Evolutionary conservation across 2,113 vertebrate species (phyloP), one percentile per base, ranked within the genome.

Genomic region (Tursiops truncatus): DNA sequence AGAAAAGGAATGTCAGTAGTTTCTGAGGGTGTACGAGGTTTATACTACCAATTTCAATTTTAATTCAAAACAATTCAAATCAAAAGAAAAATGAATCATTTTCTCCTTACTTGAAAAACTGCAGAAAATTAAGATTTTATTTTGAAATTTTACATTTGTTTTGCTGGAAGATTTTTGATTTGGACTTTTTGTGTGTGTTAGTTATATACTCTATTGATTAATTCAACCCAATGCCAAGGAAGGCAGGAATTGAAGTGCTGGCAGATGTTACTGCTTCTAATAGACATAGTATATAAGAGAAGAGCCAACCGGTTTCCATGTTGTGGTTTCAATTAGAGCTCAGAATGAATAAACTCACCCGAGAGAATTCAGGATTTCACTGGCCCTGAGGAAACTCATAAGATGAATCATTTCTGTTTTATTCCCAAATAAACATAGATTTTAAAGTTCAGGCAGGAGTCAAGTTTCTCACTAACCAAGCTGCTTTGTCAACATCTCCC

Each of bases 391-490:
- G 58, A 95, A 93, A 85, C 11, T 36, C 81, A 28, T 50, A 84
- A 62, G 47, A 73, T 58, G 62, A 90, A 71, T 41, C 20, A 82
- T 65, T 73, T 89, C 67, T 93, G 62, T 41, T 80, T 88, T 83
- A 62, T 79, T 79, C 70, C 81, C 65, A 84, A 91, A 96, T 67
- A 92, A 91, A 70, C 47, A 47, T 11, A 68, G 95, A 86, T 89
- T 93, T 83, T 73, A 76, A 96, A 95, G 81, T 71, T 85, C 44
- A 95, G 50, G 33, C 26, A 93, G 68, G 73, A 94, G 58, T 92
- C 63, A 84, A 74, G 18, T 79, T 62, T 85, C 31, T 77, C 76
- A 80, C 25, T 63, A 88, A 56, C 25, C 79, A 68, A 56, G 26
- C 14, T 41, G 65, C 50, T 67, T 76, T 70, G n/a, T 85, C 71